Evolutionary conservation across 2,888 invertebrate genomes (phyloP).

Genomic region (Eledona agricola): DNA sequence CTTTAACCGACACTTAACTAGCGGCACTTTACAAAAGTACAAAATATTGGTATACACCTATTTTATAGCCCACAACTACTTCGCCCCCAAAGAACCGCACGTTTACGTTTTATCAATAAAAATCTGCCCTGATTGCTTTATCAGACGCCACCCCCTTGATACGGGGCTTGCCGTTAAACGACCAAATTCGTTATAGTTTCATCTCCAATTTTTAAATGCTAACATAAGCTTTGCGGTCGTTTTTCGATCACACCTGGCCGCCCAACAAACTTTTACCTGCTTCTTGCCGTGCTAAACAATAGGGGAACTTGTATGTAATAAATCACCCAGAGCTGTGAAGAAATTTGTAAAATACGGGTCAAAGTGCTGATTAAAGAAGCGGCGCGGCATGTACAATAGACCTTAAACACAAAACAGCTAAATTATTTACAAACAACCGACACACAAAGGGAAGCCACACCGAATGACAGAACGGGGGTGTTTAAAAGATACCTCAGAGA

Average conservation of each 20-base stretch:
- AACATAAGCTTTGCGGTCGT: constrained; percentile 49
- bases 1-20: constrained; percentile 61
- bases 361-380: constrained; percentile 61
- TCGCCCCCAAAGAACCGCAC: constrained; percentile 22
- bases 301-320: constrained; percentile 60
- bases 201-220: constrained; percentile 51
- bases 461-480: constrained; percentile 29
- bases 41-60: constrained; percentile 57
- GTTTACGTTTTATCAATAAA: constrained; percentile 33
- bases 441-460: constrained; percentile 28
- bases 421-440: constrained; percentile 39
- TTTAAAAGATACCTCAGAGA: constrained; percentile 23
- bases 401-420: constrained; percentile 41
- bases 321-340: constrained; percentile 61
- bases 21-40: constrained; percentile 58
- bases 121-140: constrained; percentile 23
- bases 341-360: constrained; percentile 61
- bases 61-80: constrained; percentile 45
- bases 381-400: constrained; percentile 52
- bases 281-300: constrained; percentile 59
- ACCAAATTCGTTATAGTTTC: constrained; percentile 54
- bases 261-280: constrained; percentile 56
- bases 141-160: constrained; percentile 4
- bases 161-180: constrained; percentile 40
- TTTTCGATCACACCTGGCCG: constrained; percentile 55